Evolutionary conservation across 2,797 vertebrate genomes (phyloP).

Genomic region (Pteropus rufus): DNA sequence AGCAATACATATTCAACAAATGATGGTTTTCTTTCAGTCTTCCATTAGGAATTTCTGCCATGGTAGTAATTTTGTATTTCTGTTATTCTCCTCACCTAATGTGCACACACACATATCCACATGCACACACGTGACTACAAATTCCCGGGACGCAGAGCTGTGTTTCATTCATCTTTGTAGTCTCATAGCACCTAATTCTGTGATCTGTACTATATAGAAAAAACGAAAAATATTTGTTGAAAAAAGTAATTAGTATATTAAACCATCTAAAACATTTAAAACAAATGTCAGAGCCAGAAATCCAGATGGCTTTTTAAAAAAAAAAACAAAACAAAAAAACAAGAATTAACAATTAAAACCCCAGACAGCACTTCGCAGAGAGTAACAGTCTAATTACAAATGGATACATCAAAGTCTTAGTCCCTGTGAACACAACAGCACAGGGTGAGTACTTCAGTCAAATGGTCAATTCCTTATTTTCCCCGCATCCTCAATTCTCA

Average conservation of each 20-base stretch:
- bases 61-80: neutral
- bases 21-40: neutral
- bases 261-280: slow-evolving; percentile 25
- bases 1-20: neutral
- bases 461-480: neutral
- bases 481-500: neutral
- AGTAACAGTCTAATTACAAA: slow-evolving; percentile 9
- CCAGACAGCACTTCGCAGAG: neutral
- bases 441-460: neutral
- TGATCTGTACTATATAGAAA: neutral
- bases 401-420: neutral
- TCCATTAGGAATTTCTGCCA: neutral
- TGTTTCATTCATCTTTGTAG: neutral
- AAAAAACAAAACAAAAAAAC: neutral
- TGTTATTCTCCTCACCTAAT: neutral
- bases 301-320: neutral
- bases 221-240: neutral
- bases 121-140: neutral
- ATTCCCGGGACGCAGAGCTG: neutral
- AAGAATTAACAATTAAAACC: slow-evolving; percentile 30
- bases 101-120: neutral
- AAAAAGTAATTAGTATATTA: slow-evolving; percentile 26
- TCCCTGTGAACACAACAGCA: neutral
- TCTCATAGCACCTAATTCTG: neutral
- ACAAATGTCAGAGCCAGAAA: neutral